Evolutionary conservation across 2,797 vertebrate genomes (phyloP).

Genomic region (Enteromius radiatus): DNA sequence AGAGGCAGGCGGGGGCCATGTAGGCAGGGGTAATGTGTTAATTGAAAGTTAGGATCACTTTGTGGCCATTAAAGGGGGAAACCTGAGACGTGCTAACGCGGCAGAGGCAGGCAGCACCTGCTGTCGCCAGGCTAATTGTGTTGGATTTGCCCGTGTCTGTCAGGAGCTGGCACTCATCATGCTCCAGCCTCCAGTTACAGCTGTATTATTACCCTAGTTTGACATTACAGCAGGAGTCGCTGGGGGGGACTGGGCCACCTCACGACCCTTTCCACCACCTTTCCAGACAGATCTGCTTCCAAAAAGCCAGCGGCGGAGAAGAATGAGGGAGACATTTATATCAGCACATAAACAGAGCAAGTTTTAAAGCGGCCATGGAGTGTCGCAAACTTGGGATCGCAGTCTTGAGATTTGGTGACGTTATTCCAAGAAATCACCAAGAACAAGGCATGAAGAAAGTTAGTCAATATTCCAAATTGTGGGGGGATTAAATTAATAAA

Average conservation of each 20-base stretch:
- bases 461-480: background rate
- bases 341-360: constrained; percentile 3
- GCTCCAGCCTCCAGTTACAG: constrained; percentile 77
- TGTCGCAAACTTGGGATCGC: background rate
- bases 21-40: constrained; percentile 80
- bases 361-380: background rate
- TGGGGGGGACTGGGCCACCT: constrained; percentile 70
- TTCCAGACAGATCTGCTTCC: constrained; percentile 68
- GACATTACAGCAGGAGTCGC: constrained; percentile 80
- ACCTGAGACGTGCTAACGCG: constrained; percentile 85
- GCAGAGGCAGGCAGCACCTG: constrained; percentile 85
- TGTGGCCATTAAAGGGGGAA: constrained; percentile 89
- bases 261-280: constrained; percentile 68
- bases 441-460: background rate
- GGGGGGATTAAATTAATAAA: background rate
- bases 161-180: constrained; percentile 78
- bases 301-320: constrained; percentile 66
- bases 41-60: constrained; percentile 92
- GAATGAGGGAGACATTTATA: constrained; percentile 39
- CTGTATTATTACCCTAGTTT: constrained; percentile 76
- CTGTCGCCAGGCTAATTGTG: constrained; percentile 87
- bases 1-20: constrained; percentile 65
- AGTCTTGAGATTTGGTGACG: background rate
- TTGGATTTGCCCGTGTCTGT: constrained; percentile 81
- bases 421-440: background rate